Conservation (phyloP, 2,113 vertebrate species). For the Bujurquina vittata region DNA sequence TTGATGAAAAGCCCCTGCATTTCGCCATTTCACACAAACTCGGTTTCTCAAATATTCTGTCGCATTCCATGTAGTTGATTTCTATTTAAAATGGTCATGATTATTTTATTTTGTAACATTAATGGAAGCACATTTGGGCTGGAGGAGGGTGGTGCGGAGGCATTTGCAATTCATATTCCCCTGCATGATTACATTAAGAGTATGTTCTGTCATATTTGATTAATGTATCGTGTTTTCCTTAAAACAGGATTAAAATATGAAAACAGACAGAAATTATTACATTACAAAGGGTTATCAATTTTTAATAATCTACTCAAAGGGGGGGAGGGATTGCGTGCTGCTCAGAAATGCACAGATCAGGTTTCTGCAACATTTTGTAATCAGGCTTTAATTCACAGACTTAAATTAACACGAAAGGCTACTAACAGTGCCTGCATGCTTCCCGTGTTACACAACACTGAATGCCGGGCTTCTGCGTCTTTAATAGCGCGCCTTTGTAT, state of each 20-base stretch:
- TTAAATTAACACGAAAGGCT: conserved; percentile 78
- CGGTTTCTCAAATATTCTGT: conserved; percentile 77
- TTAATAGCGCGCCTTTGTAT: conserved; percentile 30
- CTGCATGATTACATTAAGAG: conserved; percentile 95
- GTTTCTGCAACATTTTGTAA: conserved; percentile 80
- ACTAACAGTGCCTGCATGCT: conserved; percentile 58
- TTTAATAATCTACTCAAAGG: conserved; percentile 86
- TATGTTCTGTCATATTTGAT: conserved; percentile 97
- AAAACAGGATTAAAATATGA: conserved; percentile 91
- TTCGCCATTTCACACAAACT: conserved; percentile 73
- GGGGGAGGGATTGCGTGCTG: conserved; percentile 65
- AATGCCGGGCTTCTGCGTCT: conserved; percentile 19
- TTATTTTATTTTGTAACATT: conserved; percentile 93
- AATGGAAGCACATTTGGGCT: conserved; percentile 88
- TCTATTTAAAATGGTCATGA: conserved; percentile 90
- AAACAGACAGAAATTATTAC: conserved; percentile 94
- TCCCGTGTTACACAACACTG: conserved; percentile 38
- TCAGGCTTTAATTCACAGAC: conserved; percentile 71
- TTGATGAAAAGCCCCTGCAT: conserved; percentile 69
- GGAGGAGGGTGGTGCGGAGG: conserved; percentile 55
- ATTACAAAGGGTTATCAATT: conserved; percentile 93
- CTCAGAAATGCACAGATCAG: conserved; percentile 79
- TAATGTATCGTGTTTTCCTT: conserved; percentile 94
- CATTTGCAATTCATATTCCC: conserved; percentile 99
- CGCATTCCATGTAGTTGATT: conserved; percentile 78